Conservation (phyloP, 2,797 vertebrate genomes). For the Danio choprae region DNA sequence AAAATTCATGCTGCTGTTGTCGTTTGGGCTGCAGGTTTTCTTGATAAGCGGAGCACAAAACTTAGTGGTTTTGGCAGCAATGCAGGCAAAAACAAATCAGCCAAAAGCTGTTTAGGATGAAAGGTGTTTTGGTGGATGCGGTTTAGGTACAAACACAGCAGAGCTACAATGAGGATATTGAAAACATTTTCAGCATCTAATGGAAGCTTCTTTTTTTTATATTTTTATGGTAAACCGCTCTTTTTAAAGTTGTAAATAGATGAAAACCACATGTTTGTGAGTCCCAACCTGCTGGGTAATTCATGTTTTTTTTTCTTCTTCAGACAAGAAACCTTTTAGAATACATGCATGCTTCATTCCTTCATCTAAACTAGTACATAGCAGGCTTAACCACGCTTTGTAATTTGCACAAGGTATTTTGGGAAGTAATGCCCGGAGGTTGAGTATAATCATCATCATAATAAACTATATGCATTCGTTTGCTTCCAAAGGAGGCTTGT, state of each 20-base stretch:
- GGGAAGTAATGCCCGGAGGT: slow-evolving; percentile 41
- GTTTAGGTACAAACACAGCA: slow-evolving; percentile 39
- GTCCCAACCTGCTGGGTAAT: slow-evolving; percentile 51
- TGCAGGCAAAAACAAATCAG: slow-evolving; percentile 11
- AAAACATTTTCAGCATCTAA: slow-evolving; percentile 39
- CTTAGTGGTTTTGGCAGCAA: slow-evolving; percentile 35
- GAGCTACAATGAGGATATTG: slow-evolving; percentile 11
- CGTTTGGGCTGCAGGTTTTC: slow-evolving; percentile 16
- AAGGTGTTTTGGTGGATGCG: slow-evolving; percentile 42
- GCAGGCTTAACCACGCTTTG: slow-evolving; percentile 43
- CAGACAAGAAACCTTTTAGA: slow-evolving; percentile 30
- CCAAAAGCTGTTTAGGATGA: slow-evolving; percentile 17
- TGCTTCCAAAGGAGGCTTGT: slow-evolving; percentile 35
- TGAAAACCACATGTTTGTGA: slow-evolving; percentile 57
- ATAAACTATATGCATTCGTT: slow-evolving; percentile 43
- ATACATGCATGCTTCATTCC: slow-evolving; percentile 25
- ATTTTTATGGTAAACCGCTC: slow-evolving; percentile 44
- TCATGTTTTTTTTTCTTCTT: slow-evolving; percentile 35
- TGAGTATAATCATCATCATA: slow-evolving; percentile 36
- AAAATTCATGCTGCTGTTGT: neutral
- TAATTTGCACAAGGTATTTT: slow-evolving; percentile 54
- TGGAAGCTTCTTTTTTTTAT: slow-evolving; percentile 31
- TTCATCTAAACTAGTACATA: slow-evolving; percentile 42
- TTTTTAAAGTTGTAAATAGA: slow-evolving; percentile 51
- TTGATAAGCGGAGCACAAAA: slow-evolving; percentile 18